Evolutionary conservation across 35 echinoderm and acorn worm genomes (phyloP).

Genomic region (Nesometra sesokonis): DNA sequence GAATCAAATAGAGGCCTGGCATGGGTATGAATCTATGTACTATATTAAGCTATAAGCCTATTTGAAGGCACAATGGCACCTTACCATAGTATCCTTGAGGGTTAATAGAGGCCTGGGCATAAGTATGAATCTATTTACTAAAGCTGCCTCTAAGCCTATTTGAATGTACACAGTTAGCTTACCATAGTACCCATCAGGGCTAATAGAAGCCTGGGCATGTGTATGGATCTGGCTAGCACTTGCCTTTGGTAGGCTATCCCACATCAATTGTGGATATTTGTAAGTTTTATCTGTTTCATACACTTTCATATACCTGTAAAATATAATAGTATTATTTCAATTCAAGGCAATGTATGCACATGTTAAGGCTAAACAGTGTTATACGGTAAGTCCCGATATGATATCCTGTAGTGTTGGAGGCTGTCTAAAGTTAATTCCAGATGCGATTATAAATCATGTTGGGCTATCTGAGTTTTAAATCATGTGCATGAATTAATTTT

Average conservation of each 20-base stretch:
- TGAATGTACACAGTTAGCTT: background rate
- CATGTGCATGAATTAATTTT: no score
- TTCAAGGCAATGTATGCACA: background rate
- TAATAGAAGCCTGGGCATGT: slow-evolving; percentile 52
- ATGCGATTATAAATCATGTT: no score
- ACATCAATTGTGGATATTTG: slow-evolving; percentile 54
- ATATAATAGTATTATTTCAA: background rate
- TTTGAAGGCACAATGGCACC: background rate
- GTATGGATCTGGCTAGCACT: slow-evolving; percentile 73
- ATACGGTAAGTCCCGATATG: background rate
- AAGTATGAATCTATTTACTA: slow-evolving; percentile 63
- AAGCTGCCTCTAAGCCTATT: no score
- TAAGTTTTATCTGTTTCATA: slow-evolving; percentile 52
- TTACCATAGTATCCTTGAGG: slow-evolving; percentile 60
- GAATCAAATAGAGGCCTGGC: slow-evolving; percentile 39
- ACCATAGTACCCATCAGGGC: slow-evolving; percentile 60
- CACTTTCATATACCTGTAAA: slow-evolving; percentile 63
- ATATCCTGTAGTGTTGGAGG: no score
- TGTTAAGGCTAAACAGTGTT: background rate
- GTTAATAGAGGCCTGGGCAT: slow-evolving; percentile 49
- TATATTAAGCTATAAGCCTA: no score
- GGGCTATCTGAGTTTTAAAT: no score
- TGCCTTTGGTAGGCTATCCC: slow-evolving; percentile 61
- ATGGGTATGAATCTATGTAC: slow-evolving; percentile 69
- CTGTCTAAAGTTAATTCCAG: no score